A percentile compares a stretch with the other conserved stretches of the same genome.
Conservation (phyloP, 2,113 vertebrate species). For the Urocynchramus pylzowi region DNA sequence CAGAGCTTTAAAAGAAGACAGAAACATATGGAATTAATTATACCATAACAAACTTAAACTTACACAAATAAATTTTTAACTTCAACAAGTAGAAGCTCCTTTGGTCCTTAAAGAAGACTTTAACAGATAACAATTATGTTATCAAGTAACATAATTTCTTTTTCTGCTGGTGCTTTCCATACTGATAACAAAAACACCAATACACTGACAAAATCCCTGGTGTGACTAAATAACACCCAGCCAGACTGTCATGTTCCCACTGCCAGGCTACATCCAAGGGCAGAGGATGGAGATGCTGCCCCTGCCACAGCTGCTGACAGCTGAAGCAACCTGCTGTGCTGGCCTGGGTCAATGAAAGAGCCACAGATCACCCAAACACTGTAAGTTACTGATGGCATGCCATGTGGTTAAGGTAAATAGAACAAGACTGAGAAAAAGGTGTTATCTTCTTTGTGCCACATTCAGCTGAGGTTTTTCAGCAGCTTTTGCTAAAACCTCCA, state of each 20-base stretch:
- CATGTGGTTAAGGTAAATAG: background rate
- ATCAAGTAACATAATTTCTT: background rate
- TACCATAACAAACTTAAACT: background rate
- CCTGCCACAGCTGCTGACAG: background rate
- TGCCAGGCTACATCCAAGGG: background rate
- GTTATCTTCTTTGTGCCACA: background rate
- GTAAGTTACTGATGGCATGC: background rate
- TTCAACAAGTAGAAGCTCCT: background rate
- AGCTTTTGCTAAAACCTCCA: background rate
- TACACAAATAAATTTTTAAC: background rate
- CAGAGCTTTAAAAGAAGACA: background rate
- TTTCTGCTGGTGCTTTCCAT: background rate
- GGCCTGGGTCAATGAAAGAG: background rate
- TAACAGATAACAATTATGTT: background rate
- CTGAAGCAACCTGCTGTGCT: background rate
- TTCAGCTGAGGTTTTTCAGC: background rate
- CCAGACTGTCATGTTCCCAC: background rate
- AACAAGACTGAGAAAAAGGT: background rate
- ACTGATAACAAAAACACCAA: background rate
- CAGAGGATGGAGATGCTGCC: background rate
- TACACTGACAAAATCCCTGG: background rate
- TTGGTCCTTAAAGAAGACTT: background rate
- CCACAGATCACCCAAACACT: background rate
- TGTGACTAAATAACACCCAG: rapidly evolving
- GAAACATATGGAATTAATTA: background rate